A percentile compares a stretch with the other conserved stretches of the same genome.
These are phyloP conservation scores for Menura novaehollandiae DNA, from an alignment of 2,113 vertebrate species.

Conservation along the genomic window DNA sequence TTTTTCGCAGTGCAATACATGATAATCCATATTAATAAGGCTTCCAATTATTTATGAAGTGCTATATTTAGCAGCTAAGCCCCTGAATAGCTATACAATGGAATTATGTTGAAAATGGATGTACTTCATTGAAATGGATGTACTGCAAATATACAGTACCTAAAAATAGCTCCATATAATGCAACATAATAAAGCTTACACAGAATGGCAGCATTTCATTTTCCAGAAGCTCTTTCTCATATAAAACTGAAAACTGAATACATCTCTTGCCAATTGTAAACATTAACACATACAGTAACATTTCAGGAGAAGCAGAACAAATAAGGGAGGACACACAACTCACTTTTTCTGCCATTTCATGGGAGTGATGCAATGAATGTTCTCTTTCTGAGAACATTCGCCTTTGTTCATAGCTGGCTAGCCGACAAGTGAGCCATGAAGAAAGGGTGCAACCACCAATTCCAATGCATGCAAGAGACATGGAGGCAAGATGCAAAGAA, in stretches of 20 bases:
- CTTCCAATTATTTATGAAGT: constrained; percentile 63
- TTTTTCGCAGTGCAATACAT: constrained; percentile 39
- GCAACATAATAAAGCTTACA: constrained; percentile 16
- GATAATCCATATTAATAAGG: constrained; percentile 63
- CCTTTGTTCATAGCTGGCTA: constrained; percentile 97
- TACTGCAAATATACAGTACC: constrained; percentile 50
- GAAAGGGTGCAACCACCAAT: constrained; percentile 94
- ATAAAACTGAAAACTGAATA: not conserved
- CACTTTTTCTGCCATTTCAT: constrained; percentile 96
- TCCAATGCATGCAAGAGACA: constrained; percentile 94
- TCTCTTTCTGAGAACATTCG: constrained; percentile 98
- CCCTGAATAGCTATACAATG: constrained; percentile 52
- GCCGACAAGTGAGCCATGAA: constrained; percentile 95
- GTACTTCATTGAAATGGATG: constrained; percentile 58
- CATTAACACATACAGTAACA: not conserved
- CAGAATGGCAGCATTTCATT: constrained; percentile 23
- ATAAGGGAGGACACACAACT: constrained; percentile 64
- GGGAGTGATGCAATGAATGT: constrained; percentile 96
- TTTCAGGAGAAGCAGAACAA: constrained; percentile 1
- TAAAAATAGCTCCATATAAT: constrained; percentile 7
- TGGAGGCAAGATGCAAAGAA: constrained; percentile 89
- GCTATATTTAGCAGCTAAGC: constrained; percentile 59
- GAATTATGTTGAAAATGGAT: constrained; percentile 61
- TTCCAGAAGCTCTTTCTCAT: constrained; percentile 8
- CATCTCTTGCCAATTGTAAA: not conserved